Evolutionary conservation across 2,888 invertebrate genomes (phyloP).

Genomic region (Aporophyla lueneburgensis): DNA sequence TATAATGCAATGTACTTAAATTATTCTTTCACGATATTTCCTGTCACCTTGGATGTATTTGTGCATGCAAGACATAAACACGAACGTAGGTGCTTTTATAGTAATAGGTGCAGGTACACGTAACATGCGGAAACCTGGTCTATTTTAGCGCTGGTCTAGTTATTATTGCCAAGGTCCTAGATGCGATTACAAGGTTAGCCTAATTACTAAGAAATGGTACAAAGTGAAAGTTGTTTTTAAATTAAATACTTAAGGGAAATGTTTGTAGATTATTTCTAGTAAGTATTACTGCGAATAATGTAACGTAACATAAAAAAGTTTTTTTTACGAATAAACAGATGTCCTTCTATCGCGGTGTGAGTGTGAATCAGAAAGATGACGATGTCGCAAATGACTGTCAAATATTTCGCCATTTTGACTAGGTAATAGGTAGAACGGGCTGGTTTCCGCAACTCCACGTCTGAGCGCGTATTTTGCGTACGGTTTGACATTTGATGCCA

Average conservation of each 20-base stretch:
- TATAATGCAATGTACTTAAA: conserved; percentile 1
- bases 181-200: not conserved
- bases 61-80: conserved; percentile 36
- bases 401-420: not conserved
- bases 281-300: not conserved
- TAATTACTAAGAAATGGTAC: not conserved
- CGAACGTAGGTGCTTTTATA: not conserved
- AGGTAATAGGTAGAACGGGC: too few species aligned
- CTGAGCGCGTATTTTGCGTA: too few species aligned
- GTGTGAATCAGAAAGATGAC: not conserved
- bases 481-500: too few species aligned
- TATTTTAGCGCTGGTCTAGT: not conserved
- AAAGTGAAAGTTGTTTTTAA: not conserved
- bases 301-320: not conserved
- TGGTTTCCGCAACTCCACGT: too few species aligned
- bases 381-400: not conserved
- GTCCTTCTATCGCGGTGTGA: not conserved
- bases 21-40: conserved; percentile 30
- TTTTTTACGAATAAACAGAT: not conserved
- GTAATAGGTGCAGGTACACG: not conserved
- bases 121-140: not conserved
- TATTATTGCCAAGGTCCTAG: not conserved
- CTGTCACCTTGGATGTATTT: conserved; percentile 31
- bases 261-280: not conserved
- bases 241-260: not conserved